Conservation (phyloP, 1,140 invertebrate genomes). For the Chymomyza costata region DNA sequence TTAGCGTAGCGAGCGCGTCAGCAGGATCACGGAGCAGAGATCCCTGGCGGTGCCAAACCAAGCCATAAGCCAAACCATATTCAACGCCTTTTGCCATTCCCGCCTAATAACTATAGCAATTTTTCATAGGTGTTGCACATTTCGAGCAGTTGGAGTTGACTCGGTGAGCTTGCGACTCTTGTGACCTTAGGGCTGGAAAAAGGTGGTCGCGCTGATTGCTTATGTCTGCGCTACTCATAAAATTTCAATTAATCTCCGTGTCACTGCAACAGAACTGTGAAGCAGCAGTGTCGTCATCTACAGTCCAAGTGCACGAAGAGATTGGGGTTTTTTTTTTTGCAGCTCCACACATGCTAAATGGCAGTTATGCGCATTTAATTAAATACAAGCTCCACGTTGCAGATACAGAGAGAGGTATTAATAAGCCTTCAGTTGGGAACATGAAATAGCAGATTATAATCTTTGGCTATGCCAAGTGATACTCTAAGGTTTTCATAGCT, state of each 20-base stretch:
- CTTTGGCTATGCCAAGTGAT: conserved; percentile 27
- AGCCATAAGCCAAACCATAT: too few relatives aligned
- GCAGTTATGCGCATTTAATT: conserved; percentile 47
- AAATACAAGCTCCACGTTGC: conserved; percentile 34
- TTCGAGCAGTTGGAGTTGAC: too few relatives aligned
- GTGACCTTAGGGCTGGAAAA: conserved; percentile 69
- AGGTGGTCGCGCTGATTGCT: conserved; percentile 71
- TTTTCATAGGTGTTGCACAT: too few relatives aligned
- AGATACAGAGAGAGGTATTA: not conserved
- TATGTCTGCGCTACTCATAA: conserved; percentile 72
- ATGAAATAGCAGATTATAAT: conserved; percentile 47
- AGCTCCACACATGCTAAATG: conserved; percentile 29
- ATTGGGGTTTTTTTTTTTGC: too few relatives aligned
- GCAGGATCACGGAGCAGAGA: conserved; percentile 37
- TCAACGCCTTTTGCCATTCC: too few relatives aligned
- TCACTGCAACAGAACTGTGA: conserved; percentile 47
- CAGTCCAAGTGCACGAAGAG: too few relatives aligned
- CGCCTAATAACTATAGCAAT: conserved; percentile 1
- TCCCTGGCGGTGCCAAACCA: not conserved
- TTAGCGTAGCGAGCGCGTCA: conserved; percentile 52
- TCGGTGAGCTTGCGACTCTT: conserved; percentile 39
- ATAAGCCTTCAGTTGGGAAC: conserved; percentile 12
- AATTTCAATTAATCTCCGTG: conserved; percentile 72
- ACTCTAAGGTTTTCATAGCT: conserved; percentile 34
- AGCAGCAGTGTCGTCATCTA: conserved; percentile 4